Percentiles rank a stretch among this genome's conserved stretches.
Evolutionary conservation across 1,140 invertebrate species (phyloP).

Genomic region (Drosophila carrolli): DNA sequence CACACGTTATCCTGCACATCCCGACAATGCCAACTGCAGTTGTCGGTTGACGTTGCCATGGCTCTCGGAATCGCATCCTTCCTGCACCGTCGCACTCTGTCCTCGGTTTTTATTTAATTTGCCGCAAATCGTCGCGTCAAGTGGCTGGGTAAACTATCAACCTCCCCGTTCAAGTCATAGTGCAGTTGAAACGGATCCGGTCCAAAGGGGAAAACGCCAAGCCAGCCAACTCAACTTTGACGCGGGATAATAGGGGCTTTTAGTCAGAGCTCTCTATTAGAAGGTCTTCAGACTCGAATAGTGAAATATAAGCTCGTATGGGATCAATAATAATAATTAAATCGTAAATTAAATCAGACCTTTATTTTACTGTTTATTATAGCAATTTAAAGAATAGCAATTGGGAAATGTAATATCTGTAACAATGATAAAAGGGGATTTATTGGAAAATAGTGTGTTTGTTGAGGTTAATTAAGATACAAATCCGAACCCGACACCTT

Average conservation of each 20-base stretch:
- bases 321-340: slow-evolving; percentile 1
- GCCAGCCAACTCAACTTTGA: slow-evolving; percentile 6
- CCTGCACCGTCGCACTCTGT: slow-evolving; percentile 2
- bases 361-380: background rate
- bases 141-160: slow-evolving; percentile 45
- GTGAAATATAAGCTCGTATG: background rate
- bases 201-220: background rate
- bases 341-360: background rate
- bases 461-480: no score
- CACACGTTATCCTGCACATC: slow-evolving; percentile 36
- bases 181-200: slow-evolving; percentile 30
- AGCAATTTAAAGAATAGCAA: background rate
- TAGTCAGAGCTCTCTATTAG: background rate
- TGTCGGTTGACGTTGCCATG: slow-evolving; percentile 1
- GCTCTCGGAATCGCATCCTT: slow-evolving; percentile 29
- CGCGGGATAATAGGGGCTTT: slow-evolving; percentile 19
- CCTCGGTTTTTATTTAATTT: slow-evolving; percentile 65
- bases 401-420: background rate
- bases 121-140: slow-evolving; percentile 64
- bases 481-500: no score
- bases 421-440: no score
- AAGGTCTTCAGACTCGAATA: background rate
- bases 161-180: background rate
- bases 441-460: background rate
- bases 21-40: slow-evolving; percentile 50